Base-by-base conservation (phyloP, 2,113 vertebrate species). In the Anas platyrhynchos region DNA sequence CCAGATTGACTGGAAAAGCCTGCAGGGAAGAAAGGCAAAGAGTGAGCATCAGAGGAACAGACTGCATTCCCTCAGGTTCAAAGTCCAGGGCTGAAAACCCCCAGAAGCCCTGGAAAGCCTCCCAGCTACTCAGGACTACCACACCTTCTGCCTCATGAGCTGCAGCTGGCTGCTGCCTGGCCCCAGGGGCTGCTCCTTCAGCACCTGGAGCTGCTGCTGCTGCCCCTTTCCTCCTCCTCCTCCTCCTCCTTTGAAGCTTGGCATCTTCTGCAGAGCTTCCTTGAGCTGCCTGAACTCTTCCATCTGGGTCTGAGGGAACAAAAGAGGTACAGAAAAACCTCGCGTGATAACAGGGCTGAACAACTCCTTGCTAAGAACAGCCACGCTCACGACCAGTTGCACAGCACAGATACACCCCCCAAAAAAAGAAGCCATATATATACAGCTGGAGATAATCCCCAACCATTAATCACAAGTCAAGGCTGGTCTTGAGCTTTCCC, bases 251-350 rank as follows among this genome's bases (percentile, higher is more conserved):
- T 97, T 97, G 81, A 97, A 96, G 56, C 97, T 97, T 32, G 98
- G 97, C 97, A 98, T 98, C 94, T 93, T 98, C 81, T 97, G 97
- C 1, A 98, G 94, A 29, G 96, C 96, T 34, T 98, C 97, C 84
- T 97, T 98, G 36, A 98, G 93, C 95, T 98, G 98, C 58, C 97
- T 93, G 94, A 98, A 98, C 92, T 98, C 98, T 26, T 97, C 97
- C 96, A 98, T 93, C 91, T 98, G 98, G 22, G 93, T 84, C 98
- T 98, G 90, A 32, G 31, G 38, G 54, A 18, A 31, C 2, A 7
- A 90, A 69, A 84, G 50, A 41, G 27, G 50, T 3, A 61, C 4
- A 18, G 69, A 79, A 77, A 67, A 78, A 75, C 14, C 14, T 58
- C 46, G 12, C 31, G 9, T 2, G 36, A 1, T 4, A 38, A 48